Conservation (phyloP, 2,113 vertebrate genomes). For the Carollia perspicillata region DNA sequence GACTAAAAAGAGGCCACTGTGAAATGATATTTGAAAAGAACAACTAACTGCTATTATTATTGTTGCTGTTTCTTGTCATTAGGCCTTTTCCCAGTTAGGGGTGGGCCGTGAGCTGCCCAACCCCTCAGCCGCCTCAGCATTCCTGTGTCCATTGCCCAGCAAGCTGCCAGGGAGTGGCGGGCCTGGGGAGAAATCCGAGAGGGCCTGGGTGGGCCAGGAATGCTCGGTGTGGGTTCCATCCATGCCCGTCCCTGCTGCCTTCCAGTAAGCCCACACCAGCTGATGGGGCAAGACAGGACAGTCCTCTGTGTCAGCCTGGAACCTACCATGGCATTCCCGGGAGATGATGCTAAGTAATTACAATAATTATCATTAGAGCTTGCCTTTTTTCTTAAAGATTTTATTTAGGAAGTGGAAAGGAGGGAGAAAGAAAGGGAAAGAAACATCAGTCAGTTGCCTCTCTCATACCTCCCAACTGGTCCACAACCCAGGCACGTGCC, state of each 20-base stretch:
- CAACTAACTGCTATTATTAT: neutral
- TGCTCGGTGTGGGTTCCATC: neutral
- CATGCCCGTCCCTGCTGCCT: neutral
- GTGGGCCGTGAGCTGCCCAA: neutral
- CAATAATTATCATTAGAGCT: neutral
- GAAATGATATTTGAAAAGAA: neutral
- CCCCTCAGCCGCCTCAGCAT: neutral
- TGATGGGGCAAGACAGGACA: neutral
- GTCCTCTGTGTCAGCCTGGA: neutral
- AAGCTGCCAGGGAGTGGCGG: neutral
- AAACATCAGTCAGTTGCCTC: too few species aligned
- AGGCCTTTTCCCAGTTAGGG: neutral
- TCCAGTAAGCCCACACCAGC: neutral
- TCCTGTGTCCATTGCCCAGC: slow-evolving; percentile 9
- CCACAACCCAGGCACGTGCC: too few species aligned
- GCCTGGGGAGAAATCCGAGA: neutral
- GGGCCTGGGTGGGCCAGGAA: neutral
- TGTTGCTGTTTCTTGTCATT: neutral
- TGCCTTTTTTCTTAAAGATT: too few species aligned
- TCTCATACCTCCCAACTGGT: too few species aligned
- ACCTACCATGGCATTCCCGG: neutral
- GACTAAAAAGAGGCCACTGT: neutral
- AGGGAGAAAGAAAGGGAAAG: too few species aligned
- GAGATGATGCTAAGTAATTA: neutral
- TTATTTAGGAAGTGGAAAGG: too few species aligned